These are phyloP conservation scores for Menidia beryllina DNA, from an alignment of 2,113 vertebrate species.

Conservation along the genomic window DNA sequence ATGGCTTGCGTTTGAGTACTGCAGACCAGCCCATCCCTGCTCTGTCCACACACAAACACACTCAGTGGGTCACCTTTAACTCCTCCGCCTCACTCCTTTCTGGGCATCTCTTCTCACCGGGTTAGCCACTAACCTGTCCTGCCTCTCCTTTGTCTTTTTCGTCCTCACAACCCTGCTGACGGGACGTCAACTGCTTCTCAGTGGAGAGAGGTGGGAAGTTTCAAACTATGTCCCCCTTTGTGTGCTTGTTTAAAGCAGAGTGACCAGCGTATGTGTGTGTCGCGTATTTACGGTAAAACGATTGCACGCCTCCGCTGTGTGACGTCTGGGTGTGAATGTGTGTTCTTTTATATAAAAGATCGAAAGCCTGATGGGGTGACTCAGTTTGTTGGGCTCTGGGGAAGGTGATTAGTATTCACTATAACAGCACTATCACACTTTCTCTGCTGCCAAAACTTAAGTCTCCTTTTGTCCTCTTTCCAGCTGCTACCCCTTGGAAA, in stretches of 20 bases:
- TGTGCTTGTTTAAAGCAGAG: conserved; percentile 22
- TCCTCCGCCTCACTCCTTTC: conserved; percentile 36
- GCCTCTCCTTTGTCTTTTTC: conserved; percentile 55
- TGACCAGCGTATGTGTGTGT: conserved; percentile 27
- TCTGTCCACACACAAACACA: conserved; percentile 14
- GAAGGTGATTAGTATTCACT: conserved; percentile 75
- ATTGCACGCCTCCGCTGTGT: conserved; percentile 29
- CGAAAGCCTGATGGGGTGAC: conserved; percentile 58
- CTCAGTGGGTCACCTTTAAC: conserved; percentile 53
- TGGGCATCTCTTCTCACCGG: conserved; percentile 33
- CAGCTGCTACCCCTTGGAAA: conserved; percentile 92
- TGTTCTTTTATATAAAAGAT: conserved; percentile 38
- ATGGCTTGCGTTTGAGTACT: not conserved
- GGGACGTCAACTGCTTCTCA: conserved; percentile 61
- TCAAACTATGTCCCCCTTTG: conserved; percentile 38
- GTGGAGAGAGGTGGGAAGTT: conserved; percentile 83
- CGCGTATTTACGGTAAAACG: conserved; percentile 52
- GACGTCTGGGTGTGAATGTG: conserved; percentile 40
- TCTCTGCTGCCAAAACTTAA: conserved; percentile 73
- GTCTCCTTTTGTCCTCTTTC: conserved; percentile 77
- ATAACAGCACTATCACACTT: conserved; percentile 63
- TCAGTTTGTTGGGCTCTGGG: conserved; percentile 63
- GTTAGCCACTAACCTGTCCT: conserved; percentile 65
- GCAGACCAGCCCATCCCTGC: conserved; percentile 7
- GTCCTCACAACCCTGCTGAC: conserved; percentile 49